Base-by-base conservation (phyloP, 2,888 invertebrate species). In the Protophormia terraenovae region DNA sequence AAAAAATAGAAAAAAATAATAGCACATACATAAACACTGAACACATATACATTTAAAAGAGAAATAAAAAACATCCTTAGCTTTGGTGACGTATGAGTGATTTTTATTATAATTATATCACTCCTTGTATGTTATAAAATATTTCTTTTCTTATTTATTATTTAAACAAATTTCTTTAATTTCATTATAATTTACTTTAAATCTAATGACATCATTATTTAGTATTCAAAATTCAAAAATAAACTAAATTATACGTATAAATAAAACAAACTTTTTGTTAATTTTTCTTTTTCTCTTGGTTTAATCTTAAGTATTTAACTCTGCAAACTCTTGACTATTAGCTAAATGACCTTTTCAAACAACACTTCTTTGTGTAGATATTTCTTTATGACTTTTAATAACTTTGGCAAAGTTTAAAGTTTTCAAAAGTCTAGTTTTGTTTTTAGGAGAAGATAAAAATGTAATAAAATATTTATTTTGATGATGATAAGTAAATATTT, bases 121-220 rank as follows among this genome's bases (percentile, higher is more conserved):
- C 47, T 67, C 69, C n/a, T n/a, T n/a, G 64, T 67, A 60, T 71
- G 32, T 45, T 16, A 29, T 19, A 3, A 2, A 6, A 0, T 66
- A 7, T 69, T 69, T 35, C 19, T 19, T 22, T 22, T 8, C 0
- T 69, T 72, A 19, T 7, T 55, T 29, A 12, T 27, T 16, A 29
- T 16, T 35, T 47, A 47, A 47, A 47, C 0, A 50, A 50, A 3
- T 29, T 4, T 14, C 32, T 22, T 24, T 19, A 7, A n/a, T 38
- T 27, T 14, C 6, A 41, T 24, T 19, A 19, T 12, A 8, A 50
- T 22, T 24, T 50, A 64, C 58, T 60, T 27, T 45, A n/a, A n/a
- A n/a, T n/a, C n/a, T n/a, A 35, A 47, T 64, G 71, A 19, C 76
- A 77, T 55, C 64, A 76, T 77, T 64, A 47, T 66, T 66, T n/a